These are phyloP conservation scores for Loriculus beryllinus DNA, from an alignment of 2,797 vertebrate genomes.

Conservation along the genomic window DNA sequence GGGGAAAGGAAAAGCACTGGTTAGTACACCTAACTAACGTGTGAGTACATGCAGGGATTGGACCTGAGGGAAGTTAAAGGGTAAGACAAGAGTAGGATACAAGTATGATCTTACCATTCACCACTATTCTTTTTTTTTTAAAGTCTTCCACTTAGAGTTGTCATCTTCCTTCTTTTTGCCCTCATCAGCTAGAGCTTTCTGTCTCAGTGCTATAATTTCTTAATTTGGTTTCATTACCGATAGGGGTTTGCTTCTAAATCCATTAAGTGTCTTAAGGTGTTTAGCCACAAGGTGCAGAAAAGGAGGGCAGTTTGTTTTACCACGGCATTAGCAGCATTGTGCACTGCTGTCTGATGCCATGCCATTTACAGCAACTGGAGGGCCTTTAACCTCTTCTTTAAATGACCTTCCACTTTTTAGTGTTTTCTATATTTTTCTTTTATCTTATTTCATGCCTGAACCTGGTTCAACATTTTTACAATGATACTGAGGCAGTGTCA, in stretches of 20 bases:
- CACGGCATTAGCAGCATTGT: not conserved
- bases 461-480: not conserved
- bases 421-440: not conserved
- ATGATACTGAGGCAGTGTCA: not conserved
- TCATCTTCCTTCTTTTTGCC: not conserved
- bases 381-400: not conserved
- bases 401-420: not conserved
- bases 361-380: fast-evolving
- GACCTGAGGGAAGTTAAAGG: not conserved
- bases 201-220: not conserved
- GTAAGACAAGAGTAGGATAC: not conserved
- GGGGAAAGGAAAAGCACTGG: not conserved
- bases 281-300: not conserved
- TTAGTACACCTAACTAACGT: not conserved
- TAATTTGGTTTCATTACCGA: not conserved
- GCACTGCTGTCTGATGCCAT: not conserved
- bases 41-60: not conserved
- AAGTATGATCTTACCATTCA: not conserved
- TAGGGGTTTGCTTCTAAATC: not conserved
- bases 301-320: not conserved
- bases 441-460: not conserved
- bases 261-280: not conserved
- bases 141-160: not conserved
- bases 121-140: not conserved
- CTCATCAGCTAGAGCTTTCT: not conserved